These are phyloP conservation scores for Astropecten irregularis DNA, from an alignment of 53 echinoderm and acorn worm genomes.

Conservation along the genomic window DNA sequence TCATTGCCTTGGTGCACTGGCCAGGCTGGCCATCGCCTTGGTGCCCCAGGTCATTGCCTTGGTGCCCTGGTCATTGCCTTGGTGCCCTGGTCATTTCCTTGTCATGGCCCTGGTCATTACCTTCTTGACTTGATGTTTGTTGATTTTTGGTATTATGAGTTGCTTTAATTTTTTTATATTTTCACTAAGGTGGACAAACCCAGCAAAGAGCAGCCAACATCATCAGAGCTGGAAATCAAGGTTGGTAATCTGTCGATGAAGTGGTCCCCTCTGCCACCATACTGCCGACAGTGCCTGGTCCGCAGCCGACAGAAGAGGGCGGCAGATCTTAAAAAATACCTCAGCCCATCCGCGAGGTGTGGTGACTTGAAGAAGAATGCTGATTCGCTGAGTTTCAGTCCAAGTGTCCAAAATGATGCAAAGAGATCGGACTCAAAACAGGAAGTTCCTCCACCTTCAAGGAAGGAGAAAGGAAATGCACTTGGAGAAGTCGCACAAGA, in stretches of 20 bases:
- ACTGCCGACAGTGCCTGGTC: constrained; percentile 21
- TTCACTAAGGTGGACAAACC: no score
- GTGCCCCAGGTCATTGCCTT: no score
- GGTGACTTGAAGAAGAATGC: neutral
- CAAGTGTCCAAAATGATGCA: neutral
- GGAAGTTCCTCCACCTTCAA: neutral
- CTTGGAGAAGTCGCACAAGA: neutral
- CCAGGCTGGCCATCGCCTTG: no score
- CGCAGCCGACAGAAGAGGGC: constrained; percentile 16
- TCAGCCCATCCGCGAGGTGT: neutral
- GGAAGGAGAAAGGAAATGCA: neutral
- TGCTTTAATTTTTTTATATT: no score
- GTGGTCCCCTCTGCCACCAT: constrained; percentile 28
- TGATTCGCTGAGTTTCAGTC: neutral
- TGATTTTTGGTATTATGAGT: no score
- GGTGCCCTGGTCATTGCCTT: no score
- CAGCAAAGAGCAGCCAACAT: no score
- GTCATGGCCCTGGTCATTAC: no score
- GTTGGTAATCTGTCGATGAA: neutral
- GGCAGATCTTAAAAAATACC: neutral
- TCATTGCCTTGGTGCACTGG: no score
- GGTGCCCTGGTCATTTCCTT: no score
- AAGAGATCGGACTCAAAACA: neutral
- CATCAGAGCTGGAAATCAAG: constrained; percentile 5
- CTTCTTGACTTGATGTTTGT: no score